These are phyloP conservation scores for Apteryx mantelli DNA, from an alignment of 2,113 vertebrate genomes.

Conservation along the genomic window DNA sequence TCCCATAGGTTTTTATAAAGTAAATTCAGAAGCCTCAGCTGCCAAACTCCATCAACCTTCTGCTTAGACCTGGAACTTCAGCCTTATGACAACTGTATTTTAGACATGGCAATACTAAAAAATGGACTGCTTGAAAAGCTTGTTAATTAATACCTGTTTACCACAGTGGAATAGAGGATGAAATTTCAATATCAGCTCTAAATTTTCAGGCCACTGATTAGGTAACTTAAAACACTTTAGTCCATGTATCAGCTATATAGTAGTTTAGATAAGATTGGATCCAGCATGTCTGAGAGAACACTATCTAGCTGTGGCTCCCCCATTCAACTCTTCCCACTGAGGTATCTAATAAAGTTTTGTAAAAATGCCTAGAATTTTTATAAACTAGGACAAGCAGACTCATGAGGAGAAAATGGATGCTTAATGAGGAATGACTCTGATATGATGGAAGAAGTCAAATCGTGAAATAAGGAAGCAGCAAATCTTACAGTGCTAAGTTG, in stretches of 20 bases:
- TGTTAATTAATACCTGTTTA: background rate
- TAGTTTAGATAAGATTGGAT: background rate
- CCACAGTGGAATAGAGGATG: background rate
- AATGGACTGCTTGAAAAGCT: background rate
- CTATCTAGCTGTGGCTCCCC: accelerated
- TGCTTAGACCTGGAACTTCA: background rate
- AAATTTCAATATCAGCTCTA: background rate
- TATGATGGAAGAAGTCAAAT: background rate
- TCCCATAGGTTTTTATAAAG: background rate
- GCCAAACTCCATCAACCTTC: background rate
- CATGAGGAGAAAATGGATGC: background rate
- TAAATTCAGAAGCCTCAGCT: background rate
- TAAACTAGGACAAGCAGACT: background rate
- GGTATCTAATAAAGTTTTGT: background rate
- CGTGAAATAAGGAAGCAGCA: background rate
- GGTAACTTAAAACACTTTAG: background rate
- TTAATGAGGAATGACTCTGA: background rate
- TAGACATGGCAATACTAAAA: background rate
- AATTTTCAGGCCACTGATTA: background rate
- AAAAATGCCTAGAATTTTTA: background rate
- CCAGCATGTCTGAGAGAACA: background rate
- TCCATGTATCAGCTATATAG: background rate
- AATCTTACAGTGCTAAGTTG: background rate
- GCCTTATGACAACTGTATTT: background rate
- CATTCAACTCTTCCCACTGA: background rate